Base-by-base conservation (phyloP, 2,113 vertebrate genomes). In the Cebidichthys violaceus region DNA sequence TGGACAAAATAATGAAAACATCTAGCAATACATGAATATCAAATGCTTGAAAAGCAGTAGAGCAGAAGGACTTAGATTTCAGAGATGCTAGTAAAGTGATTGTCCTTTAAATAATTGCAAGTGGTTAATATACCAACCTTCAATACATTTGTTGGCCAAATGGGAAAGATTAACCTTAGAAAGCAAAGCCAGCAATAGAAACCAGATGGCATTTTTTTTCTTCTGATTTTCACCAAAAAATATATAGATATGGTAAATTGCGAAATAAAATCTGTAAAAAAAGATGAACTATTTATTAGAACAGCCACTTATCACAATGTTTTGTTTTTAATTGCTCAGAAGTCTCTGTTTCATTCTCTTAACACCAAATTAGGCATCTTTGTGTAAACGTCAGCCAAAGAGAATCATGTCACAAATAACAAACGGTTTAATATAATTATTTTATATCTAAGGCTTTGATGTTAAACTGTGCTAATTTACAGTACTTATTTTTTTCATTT, bases 1-100 rank as follows among this genome's bases (percentile, higher is more conserved):
- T 78, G n/a, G 71, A 84, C 57, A 75, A 75, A 91, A 84, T 79
- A 75, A 81, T 82, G 33, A 37, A 64, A 79, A 77, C 31, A 39
- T 64, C 55, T 27, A 35, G 45, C 35, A 45, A 62, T 68, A 83
- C 68, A 78, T 75, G 35, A 87, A 75, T 70, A 84, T 70, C 41
- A 84, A 83, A 69, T 20, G 61, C 1, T 17, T 27, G 13, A 60
- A 39, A 81, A 35, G 55, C 24, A 47, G 5, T 5, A 14, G 11
- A 39, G 22, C 50, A 68, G 33, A 66, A 66, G 61, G 54, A 35
- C 24, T 4, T 69, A 14, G 10, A 47, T 71, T 82, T 57, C 6
- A 50, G 20, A 57, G 10, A 31, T 13, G 20, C 3, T 37, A 1
- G 31, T 20, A 24, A 47, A 37, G 4, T 64, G 20, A 9, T 4